Evolutionary conservation across 2,797 vertebrate genomes (phyloP).

Genomic region (Geotrypetes seraphini): DNA sequence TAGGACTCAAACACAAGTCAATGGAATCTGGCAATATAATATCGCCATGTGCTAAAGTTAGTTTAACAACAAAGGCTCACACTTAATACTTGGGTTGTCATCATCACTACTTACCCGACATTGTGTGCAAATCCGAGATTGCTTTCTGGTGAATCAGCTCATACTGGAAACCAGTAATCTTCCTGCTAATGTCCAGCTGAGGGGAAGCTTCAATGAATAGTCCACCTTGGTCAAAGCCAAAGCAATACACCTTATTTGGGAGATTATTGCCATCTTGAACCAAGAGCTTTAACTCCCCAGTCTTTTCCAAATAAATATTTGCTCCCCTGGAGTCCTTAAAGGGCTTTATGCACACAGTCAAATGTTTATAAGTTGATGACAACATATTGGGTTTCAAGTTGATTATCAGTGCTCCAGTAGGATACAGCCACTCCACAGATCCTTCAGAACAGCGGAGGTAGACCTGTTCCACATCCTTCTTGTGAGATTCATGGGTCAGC

Average conservation of each 20-base stretch:
- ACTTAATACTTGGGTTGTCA: too few species aligned
- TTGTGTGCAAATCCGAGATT: conserved; percentile 54
- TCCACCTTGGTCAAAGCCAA: conserved; percentile 74
- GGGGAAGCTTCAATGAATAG: conserved; percentile 89
- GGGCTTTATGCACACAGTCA: conserved; percentile 90
- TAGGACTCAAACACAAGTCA: too few species aligned
- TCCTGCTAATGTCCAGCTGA: conserved; percentile 84
- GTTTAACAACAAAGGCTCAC: too few species aligned
- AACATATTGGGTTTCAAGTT: conserved; percentile 86
- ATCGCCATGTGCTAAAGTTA: too few species aligned
- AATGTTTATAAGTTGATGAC: conserved; percentile 57
- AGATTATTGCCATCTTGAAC: conserved; percentile 67
- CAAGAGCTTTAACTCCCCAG: conserved; percentile 80
- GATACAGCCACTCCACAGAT: conserved; percentile 90
- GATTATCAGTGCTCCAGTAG: conserved; percentile 89
- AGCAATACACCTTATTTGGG: conserved; percentile 72
- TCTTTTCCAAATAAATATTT: conserved; percentile 92
- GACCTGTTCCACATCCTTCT: conserved; percentile 93
- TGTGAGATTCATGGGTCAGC: conserved; percentile 83
- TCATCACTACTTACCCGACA: conserved; percentile 68
- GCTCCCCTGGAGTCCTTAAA: conserved; percentile 76
- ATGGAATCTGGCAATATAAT: too few species aligned
- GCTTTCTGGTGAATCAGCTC: conserved; percentile 70
- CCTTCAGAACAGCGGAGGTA: conserved; percentile 91
- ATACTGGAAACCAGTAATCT: conserved; percentile 88